A percentile compares a stretch with the other conserved stretches of the same genome.
Evolutionary conservation across 2,797 vertebrate species (phyloP).

Genomic region (Podarcis siculus): DNA sequence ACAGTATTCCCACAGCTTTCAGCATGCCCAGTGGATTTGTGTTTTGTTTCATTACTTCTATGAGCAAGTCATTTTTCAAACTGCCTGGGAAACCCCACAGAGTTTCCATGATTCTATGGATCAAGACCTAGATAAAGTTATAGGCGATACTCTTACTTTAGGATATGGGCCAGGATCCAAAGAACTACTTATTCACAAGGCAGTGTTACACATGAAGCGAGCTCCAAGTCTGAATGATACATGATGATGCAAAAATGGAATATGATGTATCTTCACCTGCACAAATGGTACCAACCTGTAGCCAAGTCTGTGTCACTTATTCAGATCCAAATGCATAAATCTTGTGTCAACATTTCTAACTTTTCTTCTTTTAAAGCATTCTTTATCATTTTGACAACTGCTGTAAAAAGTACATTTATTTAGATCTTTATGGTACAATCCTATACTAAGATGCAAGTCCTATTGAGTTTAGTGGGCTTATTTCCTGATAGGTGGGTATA

Average conservation of each 20-base stretch:
- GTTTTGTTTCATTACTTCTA: not conserved
- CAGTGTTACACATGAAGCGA: too few species aligned
- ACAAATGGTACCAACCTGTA: too few species aligned
- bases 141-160: not conserved
- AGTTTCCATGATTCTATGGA: slow-evolving; percentile 1
- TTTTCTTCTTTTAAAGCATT: not conserved
- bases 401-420: not conserved
- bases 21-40: not conserved
- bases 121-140: not conserved
- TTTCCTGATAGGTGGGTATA: not conserved
- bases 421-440: not conserved
- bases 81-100: not conserved
- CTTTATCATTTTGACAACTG: too few species aligned
- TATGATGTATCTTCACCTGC: too few species aligned
- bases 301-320: too few species aligned
- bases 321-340: too few species aligned
- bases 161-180: not conserved
- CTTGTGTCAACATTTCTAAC: not conserved
- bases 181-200: not conserved
- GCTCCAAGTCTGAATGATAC: too few species aligned
- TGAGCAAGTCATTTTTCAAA: not conserved
- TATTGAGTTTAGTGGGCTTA: not conserved
- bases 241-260: too few species aligned
- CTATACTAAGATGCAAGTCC: not conserved
- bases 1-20: not conserved